Base-by-base conservation (phyloP, 1,140 invertebrate species). In the Rhizoglyphus robini region DNA sequence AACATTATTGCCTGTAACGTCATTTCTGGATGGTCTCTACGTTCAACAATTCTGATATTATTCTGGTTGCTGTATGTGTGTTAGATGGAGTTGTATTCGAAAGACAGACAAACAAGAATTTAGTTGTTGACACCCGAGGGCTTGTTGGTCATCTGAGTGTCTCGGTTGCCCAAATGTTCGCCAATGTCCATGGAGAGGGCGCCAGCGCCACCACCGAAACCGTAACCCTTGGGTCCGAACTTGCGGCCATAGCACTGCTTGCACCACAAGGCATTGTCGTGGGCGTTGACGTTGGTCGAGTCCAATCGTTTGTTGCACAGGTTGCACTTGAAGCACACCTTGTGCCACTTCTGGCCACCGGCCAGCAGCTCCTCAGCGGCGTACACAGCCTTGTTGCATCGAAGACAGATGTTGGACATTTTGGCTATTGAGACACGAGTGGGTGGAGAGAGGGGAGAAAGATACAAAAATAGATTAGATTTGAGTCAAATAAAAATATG, bases 291-390 rank as follows among this genome's bases (percentile, higher is more conserved):
- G 81, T 92, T 97, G 78, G 93, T 96, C 68, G 91, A 96, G 79
- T 98, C 95, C 76, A 98, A 82, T 78, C 91, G 82, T 81, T 97
- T 99, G 78, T 88, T 85, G 84, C 95, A 99, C 76, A 95, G 81
- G 77, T 87, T 90, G 80, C 95, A 98, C 81, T 96, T 98, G 83
- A 97, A 97, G 83, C 95, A 99, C 79, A 86, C 87, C 80, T 97
- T 97, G 85, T 99, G 94, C 86, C 86, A 98, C 83, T 96, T 96
- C 75, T 90, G 86, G 73, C 94, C 94, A 73, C 90, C 95, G 70
- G 94, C 95, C 70, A 96, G 84, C 73, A 90, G 86, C 79, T 98
- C 94, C 79, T 99, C 96, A 62, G 96, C 96, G 70, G 94, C 93
- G 77, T 99, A 99, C 49, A 99, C 96, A 66, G 92, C 90, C 81